Evolutionary conservation across 2,797 vertebrate species (phyloP), one percentile per base, ranked within the genome.

Genomic region (Neosilurus hyrtlii): DNA sequence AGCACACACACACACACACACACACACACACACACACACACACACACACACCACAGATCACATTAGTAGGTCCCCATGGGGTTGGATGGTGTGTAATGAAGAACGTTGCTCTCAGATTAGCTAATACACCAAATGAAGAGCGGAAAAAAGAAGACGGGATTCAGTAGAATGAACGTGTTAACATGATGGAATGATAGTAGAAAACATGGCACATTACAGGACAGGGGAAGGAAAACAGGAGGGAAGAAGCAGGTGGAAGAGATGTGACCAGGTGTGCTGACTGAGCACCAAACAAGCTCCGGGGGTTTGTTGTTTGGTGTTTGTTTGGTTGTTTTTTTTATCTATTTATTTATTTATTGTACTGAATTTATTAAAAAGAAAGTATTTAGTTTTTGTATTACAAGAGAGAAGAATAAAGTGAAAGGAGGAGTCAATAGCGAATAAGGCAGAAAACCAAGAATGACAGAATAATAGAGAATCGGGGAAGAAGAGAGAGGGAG

Each of bases 241-340:
- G 63, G 63, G 62, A 65, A 30, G 57, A 62, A 75, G 68, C 70
- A 76, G 24, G 26, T 54, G 35, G 62, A 67, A 70, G 74, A 82
- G 82, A 74, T 76, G 63, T 16, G 24, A 68, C 84, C 83, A 81
- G 80, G 74, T 83, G 71, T 86, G 88, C 88, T 90, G 88, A 90
- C 77, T 83, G 88, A 79, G 89, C 78, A 67, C 76, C 88, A 88
- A 67, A 78, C 85, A 80, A 86, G 75, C 70, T 61, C 71, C 81
- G 83, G 68, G 70, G 22, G 12, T 14, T 43, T 43, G 43, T 43
- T 30, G 30, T 30, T 30, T 30, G 30, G 43, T 43, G 43, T 43
- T 43, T 43, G 43, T 5, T 43, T 43, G 4, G 4, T 43, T 43
- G 8, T 0, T 43, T 43, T 4, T 43, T 43, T 43, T 43, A 43